Evolutionary conservation across 2,113 vertebrate species (phyloP), one percentile per base, ranked within the genome.

Genomic region (Lucifuga dentata): DNA sequence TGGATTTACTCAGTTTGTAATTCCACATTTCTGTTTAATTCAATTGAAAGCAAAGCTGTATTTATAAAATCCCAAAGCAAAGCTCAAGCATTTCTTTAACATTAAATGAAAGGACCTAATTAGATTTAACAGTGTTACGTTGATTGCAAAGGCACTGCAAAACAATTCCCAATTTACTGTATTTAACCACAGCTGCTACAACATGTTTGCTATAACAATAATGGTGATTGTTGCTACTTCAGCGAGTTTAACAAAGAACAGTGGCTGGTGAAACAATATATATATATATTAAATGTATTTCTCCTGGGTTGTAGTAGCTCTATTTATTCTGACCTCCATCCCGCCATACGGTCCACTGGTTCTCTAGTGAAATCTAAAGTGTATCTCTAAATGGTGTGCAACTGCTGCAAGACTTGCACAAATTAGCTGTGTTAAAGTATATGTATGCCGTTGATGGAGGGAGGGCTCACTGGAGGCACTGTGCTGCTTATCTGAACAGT

Each of bases 341-440:
- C 57, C 19, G 1, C 48, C 67, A 68, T 60, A 79, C 53, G 45
- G 76, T 71, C 66, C 67, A 53, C 58, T 64, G 69, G 21, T 56
- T 79, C 81, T 87, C 77, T 41, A 55, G 76, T 78, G 80, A 81
- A 91, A 88, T 90, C 85, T 85, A 79, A 88, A 91, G 79, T 88
- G 86, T 83, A 80, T 90, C 86, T 90, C 76, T 89, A 91, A 90
- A 90, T 84, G 81, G 77, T 86, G 85, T 90, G 84, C 87, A 90
- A 88, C 80, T 68, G 77, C 77, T 76, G 81, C 83, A 83, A 86
- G 82, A 86, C 78, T 83, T 56, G 71, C 84, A 76, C 88, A 87
- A 91, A 91, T 93, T 83, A 92, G 84, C 86, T 74, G 83, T 68
- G 72, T 83, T 85, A 88, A 87, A 83, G 79, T 78, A 68, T 83